phyloP scores from a whole-genome alignment of 2,113 vertebrate genomes.

The Tetrao urogallus region DNA sequence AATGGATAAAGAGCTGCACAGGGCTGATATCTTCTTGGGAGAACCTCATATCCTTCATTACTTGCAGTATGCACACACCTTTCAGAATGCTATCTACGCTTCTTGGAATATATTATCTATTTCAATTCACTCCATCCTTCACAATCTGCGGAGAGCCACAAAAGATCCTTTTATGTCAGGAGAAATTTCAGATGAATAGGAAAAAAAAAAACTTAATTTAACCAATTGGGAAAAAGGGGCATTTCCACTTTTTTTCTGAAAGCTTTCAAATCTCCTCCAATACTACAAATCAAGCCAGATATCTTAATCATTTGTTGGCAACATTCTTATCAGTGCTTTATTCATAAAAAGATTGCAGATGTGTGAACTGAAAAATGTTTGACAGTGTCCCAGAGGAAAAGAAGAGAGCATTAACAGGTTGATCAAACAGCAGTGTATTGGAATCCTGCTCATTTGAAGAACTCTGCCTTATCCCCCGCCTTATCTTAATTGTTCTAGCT shows the following conservation, averaged over 20 bases:
- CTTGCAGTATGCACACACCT: slow-evolving; percentile 76
- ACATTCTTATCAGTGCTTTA: slow-evolving; percentile 66
- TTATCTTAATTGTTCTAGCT: slow-evolving; percentile 26
- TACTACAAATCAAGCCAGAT: slow-evolving; percentile 64
- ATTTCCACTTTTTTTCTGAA: slow-evolving; percentile 53
- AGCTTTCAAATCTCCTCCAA: slow-evolving; percentile 38
- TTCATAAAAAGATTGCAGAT: slow-evolving; percentile 70
- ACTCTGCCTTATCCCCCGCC: slow-evolving; percentile 26
- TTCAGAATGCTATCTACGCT: slow-evolving; percentile 73
- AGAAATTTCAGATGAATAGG: slow-evolving; percentile 31
- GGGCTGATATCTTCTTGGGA: slow-evolving; percentile 71
- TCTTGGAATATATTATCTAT: slow-evolving; percentile 48
- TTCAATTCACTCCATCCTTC: slow-evolving; percentile 53
- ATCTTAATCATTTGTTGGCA: slow-evolving; percentile 76
- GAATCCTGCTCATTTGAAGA: slow-evolving; percentile 59
- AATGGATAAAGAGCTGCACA: slow-evolving; percentile 65
- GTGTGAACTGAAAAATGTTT: slow-evolving; percentile 68
- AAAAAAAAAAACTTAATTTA: slow-evolving; percentile 60
- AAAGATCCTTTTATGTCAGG: slow-evolving; percentile 58
- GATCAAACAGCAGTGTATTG: slow-evolving; percentile 59
- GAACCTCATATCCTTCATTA: slow-evolving; percentile 76
- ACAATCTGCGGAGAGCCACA: slow-evolving; percentile 42
- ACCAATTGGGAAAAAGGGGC: neutral
- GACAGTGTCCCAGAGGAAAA: slow-evolving; percentile 57
- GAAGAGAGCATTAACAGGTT: slow-evolving; percentile 39